Conservation (phyloP, 2,888 invertebrate genomes). For the Corythucha ciliata region DNA sequence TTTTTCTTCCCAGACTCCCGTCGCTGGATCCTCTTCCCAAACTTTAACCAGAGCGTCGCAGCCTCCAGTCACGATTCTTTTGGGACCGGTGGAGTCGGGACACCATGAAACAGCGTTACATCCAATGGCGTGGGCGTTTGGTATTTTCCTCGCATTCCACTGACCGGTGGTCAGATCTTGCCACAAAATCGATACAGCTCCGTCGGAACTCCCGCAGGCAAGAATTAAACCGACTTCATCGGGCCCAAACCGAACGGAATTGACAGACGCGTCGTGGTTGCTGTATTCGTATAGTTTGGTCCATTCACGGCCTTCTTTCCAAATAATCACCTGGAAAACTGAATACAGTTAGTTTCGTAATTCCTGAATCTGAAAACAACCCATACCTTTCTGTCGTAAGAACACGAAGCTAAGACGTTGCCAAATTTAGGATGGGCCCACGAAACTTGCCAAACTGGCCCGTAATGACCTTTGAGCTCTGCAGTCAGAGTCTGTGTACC, state of each 20-base stretch:
- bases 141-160: constrained; percentile 91
- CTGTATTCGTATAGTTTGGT: constrained; percentile 85
- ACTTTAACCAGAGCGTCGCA: constrained; percentile 97
- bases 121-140: constrained; percentile 93
- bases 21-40: constrained; percentile 53
- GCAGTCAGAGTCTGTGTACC: constrained; percentile 83
- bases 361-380: no score
- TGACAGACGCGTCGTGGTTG: constrained; percentile 94
- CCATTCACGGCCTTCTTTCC: constrained; percentile 92
- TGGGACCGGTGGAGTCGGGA: constrained; percentile 49
- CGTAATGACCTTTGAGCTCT: constrained; percentile 81
- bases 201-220: constrained; percentile 95
- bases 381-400: constrained; percentile 94
- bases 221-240: constrained; percentile 86
- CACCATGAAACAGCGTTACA: constrained; percentile 97
- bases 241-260: constrained; percentile 95
- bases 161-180: constrained; percentile 63
- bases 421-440: constrained; percentile 99
- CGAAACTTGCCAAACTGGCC: constrained; percentile 94
- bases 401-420: constrained; percentile 90
- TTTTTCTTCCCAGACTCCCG: constrained; percentile 92
- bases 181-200: constrained; percentile 80
- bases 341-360: no score
- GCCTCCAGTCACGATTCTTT: constrained; percentile 66
- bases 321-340: no score